Evolutionary conservation across 2,888 invertebrate genomes (phyloP).

Genomic region (Cephus runcator): DNA sequence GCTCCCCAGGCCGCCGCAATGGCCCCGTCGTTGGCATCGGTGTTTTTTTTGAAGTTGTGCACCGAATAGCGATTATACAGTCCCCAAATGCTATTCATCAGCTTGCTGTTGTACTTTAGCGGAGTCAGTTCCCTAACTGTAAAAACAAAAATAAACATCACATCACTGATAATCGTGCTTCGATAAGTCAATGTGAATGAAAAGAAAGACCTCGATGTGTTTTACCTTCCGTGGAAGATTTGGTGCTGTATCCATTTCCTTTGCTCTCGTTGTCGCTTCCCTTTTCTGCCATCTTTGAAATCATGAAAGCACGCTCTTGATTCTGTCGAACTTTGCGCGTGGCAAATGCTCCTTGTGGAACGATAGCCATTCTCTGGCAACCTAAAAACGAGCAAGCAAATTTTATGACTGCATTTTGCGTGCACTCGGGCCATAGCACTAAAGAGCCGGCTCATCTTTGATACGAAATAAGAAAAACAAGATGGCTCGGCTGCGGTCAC

Average conservation of each 20-base stretch:
- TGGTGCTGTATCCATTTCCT: conserved; percentile 6
- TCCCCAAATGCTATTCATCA: conserved; percentile 95
- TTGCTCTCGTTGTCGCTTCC: conserved; percentile 49
- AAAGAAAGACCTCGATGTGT: too few relatives aligned
- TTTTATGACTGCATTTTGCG: not conserved
- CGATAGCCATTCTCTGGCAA: conserved; percentile 74
- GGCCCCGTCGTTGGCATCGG: conserved; percentile 68
- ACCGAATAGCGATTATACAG: conserved; percentile 88
- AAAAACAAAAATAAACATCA: conserved; percentile 46
- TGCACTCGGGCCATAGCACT: not conserved
- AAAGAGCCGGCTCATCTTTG: not conserved
- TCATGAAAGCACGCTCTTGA: conserved; percentile 68
- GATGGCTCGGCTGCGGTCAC: not conserved
- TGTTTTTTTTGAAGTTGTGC: conserved; percentile 85
- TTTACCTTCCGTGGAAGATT: not conserved
- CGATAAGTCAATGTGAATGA: too few relatives aligned
- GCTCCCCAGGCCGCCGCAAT: conserved; percentile 63
- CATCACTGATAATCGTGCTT: conserved; percentile 20
- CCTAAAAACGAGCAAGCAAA: conserved; percentile 26
- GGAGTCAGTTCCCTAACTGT: conserved; percentile 75
- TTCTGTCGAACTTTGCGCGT: conserved; percentile 76
- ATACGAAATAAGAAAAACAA: not conserved
- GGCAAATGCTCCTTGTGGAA: conserved; percentile 82
- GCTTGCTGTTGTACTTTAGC: conserved; percentile 83
- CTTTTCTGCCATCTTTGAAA: conserved; percentile 68